A percentile compares a stretch with the other conserved stretches of the same genome.
Evolutionary conservation across 2,888 invertebrate species (phyloP).

Genomic region (Ennomos quercinarius): DNA sequence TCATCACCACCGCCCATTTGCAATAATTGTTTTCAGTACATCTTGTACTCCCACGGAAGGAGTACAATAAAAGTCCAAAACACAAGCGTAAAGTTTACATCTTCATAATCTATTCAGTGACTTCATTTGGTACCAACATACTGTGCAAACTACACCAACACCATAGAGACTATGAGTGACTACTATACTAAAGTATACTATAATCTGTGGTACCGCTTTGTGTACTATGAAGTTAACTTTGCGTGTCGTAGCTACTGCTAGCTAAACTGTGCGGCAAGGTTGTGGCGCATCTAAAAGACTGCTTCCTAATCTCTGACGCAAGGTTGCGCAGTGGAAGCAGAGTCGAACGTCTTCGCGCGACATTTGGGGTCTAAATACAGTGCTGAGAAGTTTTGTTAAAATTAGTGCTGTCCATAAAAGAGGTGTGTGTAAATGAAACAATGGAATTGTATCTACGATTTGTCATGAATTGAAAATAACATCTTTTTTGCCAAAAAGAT

Average conservation of each 20-base stretch:
- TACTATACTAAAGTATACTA: neutral
- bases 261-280: constrained; percentile 18
- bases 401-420: constrained; percentile 11
- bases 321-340: constrained; percentile 23
- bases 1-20: constrained; percentile 1
- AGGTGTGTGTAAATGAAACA: constrained; percentile 19
- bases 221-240: neutral
- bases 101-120: no score
- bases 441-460: constrained; percentile 9
- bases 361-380: constrained; percentile 21
- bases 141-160: no score
- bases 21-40: constrained; percentile 14
- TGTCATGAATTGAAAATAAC: constrained; percentile 10
- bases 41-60: constrained; percentile 13
- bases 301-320: constrained; percentile 18
- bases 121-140: no score
- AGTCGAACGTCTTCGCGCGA: constrained; percentile 16
- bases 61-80: constrained; percentile 1
- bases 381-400: constrained; percentile 24
- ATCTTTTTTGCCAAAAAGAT: neutral
- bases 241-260: constrained; percentile 2
- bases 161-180: no score
- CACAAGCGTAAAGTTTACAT: constrained; percentile 2
- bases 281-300: constrained; percentile 23
- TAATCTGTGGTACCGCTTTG: neutral